Evolutionary conservation across 2,888 invertebrate genomes (phyloP), one percentile per base, ranked within the genome.

Genomic region (Platycheirus rosarum): DNA sequence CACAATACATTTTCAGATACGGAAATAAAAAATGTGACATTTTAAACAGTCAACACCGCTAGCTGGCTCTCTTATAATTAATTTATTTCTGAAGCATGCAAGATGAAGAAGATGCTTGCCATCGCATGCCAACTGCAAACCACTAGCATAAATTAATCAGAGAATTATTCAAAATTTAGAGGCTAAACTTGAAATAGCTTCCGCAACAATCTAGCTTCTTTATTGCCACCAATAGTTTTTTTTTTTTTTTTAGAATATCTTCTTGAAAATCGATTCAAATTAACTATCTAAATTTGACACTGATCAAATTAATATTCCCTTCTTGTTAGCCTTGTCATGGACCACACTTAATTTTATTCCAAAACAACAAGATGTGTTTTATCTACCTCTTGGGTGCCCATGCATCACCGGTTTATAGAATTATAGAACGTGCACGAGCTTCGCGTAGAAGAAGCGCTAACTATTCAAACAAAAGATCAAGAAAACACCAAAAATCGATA

Each of bases 361-460:
- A 69, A 40, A 40, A 26, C 66, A 18, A 70, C 35, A 66, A 32
- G n/a, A 13, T 37, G 8, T n/a, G n/a, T n/a, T n/a, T 4, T 29
- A 14, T 73, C 63, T 65, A 60, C 57, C n/a, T n/a, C n/a, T n/a
- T n/a, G n/a, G n/a, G 48, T 13, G 60, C 20, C 29, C 26, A 44
- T 44, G 44, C 44, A 69, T 79, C 75, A 79, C 68, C 40, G 63
- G 63, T 79, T 79, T 75, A 44, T 37, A 79, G 79, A 75, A 79
- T 79, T 75, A 44, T 37, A 79, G 79, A 75, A 79, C 75, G 40
- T 57, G 42, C 55, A 53, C 13, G 26, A 60, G 29, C 26, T 29
- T 40, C 14, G 2, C 26, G 4, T 8, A 4, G 3, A 6, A 18
- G 26, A 60, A 49, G 48, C 48, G 26, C 2, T 75, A 68, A 46